Evolutionary conservation across 2,113 vertebrate species (phyloP).

Genomic region (Ceyx margarethae): DNA sequence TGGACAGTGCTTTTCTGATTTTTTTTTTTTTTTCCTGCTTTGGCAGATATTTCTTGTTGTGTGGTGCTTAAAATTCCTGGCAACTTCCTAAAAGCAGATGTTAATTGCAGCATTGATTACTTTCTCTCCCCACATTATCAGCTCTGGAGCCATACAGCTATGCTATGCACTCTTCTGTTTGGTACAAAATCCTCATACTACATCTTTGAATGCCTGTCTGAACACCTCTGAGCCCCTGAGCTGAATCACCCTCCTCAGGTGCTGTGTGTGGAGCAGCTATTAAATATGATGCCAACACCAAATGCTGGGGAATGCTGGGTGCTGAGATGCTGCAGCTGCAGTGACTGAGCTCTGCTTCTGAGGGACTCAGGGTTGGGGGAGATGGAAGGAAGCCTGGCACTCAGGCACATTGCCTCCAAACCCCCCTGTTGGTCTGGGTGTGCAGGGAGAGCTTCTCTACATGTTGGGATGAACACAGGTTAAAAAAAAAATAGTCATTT

Average conservation of each 20-base stretch:
- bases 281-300: neutral
- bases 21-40: neutral
- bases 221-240: neutral
- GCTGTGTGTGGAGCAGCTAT: neutral
- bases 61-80: neutral
- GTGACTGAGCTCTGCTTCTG: neutral
- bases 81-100: neutral
- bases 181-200: neutral
- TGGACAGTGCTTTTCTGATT: neutral
- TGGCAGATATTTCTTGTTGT: neutral
- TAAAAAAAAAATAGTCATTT: too few relatives aligned
- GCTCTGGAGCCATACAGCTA: neutral
- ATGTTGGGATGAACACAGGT: neutral
- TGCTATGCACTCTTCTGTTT: neutral
- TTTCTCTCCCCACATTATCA: neutral
- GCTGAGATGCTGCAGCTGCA: neutral
- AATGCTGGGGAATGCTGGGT: neutral
- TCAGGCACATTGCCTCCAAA: neutral
- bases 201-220: neutral
- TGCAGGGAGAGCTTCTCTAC: neutral
- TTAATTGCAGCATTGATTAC: neutral
- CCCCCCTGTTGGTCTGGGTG: rapidly evolving
- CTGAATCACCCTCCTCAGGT: constrained; percentile 10
- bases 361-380: rapidly evolving
- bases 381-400: neutral